Conservation (phyloP, 2,797 vertebrate species). For the Ispidina picta region DNA sequence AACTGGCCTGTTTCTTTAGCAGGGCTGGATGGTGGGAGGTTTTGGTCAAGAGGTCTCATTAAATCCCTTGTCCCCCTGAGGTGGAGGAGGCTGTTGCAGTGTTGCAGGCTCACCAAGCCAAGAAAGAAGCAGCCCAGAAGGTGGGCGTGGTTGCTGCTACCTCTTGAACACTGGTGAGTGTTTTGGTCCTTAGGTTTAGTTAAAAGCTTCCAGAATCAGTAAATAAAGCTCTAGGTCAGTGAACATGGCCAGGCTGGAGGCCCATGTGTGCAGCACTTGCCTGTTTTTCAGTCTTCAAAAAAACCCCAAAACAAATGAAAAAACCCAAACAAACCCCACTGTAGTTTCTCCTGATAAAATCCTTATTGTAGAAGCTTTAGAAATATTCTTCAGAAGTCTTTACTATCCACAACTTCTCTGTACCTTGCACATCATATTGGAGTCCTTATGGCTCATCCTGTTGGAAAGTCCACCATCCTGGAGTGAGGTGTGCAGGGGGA, state of each 20-base stretch:
- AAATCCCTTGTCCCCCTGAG: slow-evolving; percentile 62
- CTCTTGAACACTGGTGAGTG: slow-evolving; percentile 78
- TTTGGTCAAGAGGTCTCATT: neutral
- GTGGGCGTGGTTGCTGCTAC: slow-evolving; percentile 87
- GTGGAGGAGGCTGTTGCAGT: slow-evolving; percentile 97
- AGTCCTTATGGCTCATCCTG: neutral
- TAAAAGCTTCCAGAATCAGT: neutral
- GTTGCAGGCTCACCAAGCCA: slow-evolving; percentile 97
- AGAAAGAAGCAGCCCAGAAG: slow-evolving; percentile 98
- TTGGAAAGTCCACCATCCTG: neutral
- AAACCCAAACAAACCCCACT: neutral
- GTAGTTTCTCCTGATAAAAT: neutral
- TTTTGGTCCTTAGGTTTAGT: neutral
- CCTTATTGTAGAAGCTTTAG: neutral
- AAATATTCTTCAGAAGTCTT: neutral
- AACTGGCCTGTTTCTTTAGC: neutral
- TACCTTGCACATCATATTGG: neutral
- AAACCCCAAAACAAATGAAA: neutral
- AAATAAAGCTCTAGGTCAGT: rapidly evolving
- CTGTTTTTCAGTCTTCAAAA: neutral
- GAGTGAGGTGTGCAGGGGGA: neutral
- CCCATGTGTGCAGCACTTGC: rapidly evolving
- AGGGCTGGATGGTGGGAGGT: neutral
- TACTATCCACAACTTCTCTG: neutral
- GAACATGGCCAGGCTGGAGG: neutral